phyloP scores from a whole-genome alignment of 2,113 vertebrate genomes.

The Pampusana beccarii region DNA sequence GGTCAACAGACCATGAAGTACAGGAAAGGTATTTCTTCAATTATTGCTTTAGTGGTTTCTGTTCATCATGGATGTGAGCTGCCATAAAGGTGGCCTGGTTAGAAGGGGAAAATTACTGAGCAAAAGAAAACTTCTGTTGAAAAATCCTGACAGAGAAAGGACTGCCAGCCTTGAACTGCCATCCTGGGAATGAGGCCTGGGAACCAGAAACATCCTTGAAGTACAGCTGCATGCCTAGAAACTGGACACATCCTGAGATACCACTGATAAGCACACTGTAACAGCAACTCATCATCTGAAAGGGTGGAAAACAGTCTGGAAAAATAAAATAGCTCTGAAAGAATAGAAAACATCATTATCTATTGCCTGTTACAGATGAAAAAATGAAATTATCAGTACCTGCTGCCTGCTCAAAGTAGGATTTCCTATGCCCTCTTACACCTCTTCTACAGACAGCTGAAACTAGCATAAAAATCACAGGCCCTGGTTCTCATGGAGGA shows the following conservation, averaged over 20 bases:
- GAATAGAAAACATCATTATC: background rate
- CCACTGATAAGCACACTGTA: background rate
- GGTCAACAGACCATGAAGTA: background rate
- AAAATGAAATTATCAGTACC: background rate
- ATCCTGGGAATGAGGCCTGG: background rate
- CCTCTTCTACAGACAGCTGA: background rate
- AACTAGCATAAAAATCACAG: too few species aligned
- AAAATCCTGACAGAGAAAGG: background rate
- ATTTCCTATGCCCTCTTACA: background rate
- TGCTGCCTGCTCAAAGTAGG: background rate
- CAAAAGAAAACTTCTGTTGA: background rate
- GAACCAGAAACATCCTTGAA: background rate
- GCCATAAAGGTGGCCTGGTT: background rate
- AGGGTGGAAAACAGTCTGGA: background rate
- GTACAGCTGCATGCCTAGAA: background rate
- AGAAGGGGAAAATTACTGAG: background rate
- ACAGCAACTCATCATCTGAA: background rate
- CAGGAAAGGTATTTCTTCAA: background rate
- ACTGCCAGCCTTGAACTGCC: background rate
- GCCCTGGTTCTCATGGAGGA: too few species aligned
- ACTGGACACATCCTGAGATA: background rate
- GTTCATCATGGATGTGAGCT: background rate
- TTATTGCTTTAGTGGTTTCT: background rate
- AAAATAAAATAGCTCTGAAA: background rate
- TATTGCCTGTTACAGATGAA: background rate